phyloP scores from a whole-genome alignment of 2,113 vertebrate species.

The Sclerurus mexicanus region DNA sequence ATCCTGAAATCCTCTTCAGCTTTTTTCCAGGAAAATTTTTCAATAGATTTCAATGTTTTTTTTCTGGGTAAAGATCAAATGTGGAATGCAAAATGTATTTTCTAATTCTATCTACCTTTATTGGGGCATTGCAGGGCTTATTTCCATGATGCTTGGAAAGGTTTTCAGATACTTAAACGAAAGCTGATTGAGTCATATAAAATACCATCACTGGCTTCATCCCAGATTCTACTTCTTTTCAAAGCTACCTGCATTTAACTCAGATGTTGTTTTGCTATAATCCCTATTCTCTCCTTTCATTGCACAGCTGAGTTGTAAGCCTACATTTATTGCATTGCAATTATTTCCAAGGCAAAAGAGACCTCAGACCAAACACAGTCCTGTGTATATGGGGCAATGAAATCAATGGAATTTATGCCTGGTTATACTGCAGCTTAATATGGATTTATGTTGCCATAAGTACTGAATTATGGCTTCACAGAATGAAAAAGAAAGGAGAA shows the following conservation, averaged over 20 bases:
- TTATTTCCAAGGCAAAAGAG: conserved; percentile 38
- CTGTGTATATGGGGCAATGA: neutral
- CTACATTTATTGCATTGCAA: conserved; percentile 42
- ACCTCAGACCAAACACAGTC: conserved; percentile 1
- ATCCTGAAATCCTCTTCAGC: neutral
- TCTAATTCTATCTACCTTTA: neutral
- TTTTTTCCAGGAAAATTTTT: neutral
- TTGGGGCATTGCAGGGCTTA: neutral
- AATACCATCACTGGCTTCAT: neutral
- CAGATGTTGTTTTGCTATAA: neutral
- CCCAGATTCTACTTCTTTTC: neutral
- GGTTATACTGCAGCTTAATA: conserved; percentile 54
- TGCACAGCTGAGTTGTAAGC: conserved; percentile 9
- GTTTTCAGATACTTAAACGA: neutral
- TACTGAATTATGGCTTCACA: conserved; percentile 57
- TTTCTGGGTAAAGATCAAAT: neutral
- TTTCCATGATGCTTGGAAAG: neutral
- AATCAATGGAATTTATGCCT: conserved; percentile 50
- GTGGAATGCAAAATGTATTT: neutral
- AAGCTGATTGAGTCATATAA: neutral
- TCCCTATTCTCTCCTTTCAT: neutral
- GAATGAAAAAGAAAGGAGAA: conserved; percentile 59
- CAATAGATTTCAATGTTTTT: neutral
- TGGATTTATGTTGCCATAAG: conserved; percentile 49
- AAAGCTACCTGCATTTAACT: neutral